A percentile compares a stretch with the other conserved stretches of the same genome.
phyloP scores from a whole-genome alignment of 2,113 vertebrate species.

The Esox niger region DNA sequence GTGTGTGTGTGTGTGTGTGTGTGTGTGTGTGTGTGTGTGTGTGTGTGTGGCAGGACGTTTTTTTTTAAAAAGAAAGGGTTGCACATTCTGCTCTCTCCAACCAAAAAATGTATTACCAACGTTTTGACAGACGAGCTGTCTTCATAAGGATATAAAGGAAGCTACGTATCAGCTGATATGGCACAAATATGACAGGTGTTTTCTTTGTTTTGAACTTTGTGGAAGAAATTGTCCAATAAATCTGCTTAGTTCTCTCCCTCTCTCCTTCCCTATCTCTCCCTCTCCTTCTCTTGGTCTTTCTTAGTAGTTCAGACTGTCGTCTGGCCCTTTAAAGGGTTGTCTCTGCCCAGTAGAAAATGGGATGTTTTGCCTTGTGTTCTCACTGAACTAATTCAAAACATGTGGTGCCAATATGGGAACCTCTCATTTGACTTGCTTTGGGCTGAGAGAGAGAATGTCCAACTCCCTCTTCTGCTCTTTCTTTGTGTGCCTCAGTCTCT shows the following conservation, averaged over 20 bases:
- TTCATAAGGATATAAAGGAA: too few relatives aligned
- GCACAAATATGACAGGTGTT: too few relatives aligned
- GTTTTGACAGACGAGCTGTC: too few relatives aligned
- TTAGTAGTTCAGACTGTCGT: slow-evolving; percentile 21
- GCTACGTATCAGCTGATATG: too few relatives aligned
- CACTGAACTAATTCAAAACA: slow-evolving; percentile 40
- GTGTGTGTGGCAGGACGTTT: not conserved
- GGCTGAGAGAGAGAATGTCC: not conserved
- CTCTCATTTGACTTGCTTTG: slow-evolving; percentile 18
- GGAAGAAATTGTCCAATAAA: too few relatives aligned
- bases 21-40: too few relatives aligned
- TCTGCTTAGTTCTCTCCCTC: too few relatives aligned
- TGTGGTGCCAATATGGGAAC: slow-evolving; percentile 32
- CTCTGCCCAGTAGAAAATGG: slow-evolving; percentile 33
- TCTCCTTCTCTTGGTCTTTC: not conserved
- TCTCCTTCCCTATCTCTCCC: not conserved
- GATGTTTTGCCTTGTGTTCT: slow-evolving; percentile 39
- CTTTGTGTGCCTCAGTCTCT: not conserved
- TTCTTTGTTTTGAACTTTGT: too few relatives aligned
- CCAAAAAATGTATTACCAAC: too few relatives aligned
- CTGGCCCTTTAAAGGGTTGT: slow-evolving; percentile 37
- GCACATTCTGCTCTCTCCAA: too few relatives aligned
- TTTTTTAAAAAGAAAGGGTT: too few relatives aligned
- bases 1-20: too few relatives aligned
- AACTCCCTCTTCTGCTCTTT: slow-evolving; percentile 15